phyloP scores from a whole-genome alignment of 1,140 invertebrate species.

The Drosophila subpulchrella region DNA sequence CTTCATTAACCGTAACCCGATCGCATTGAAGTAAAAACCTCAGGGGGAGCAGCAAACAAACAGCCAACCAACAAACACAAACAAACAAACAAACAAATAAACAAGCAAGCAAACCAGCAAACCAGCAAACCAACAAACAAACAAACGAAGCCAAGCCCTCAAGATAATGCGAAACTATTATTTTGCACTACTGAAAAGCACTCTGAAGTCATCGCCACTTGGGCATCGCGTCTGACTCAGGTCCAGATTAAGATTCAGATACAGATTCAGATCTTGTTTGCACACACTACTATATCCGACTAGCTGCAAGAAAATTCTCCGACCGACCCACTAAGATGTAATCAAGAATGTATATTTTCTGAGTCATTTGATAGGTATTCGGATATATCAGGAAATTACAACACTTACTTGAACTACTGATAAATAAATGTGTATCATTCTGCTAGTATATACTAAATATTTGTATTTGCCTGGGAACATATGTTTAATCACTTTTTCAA shows the following conservation, averaged over 20 bases:
- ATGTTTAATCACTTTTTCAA: too few species aligned
- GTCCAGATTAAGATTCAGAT: slow-evolving; percentile 7
- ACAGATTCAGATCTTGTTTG: background rate
- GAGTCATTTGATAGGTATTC: background rate
- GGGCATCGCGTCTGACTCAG: slow-evolving; percentile 5
- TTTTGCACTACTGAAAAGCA: slow-evolving; percentile 11
- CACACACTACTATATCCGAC: background rate
- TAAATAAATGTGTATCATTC: too few species aligned
- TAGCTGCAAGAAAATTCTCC: background rate
- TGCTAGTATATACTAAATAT: too few species aligned
- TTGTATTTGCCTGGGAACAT: too few species aligned
- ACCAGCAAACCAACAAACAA: slow-evolving; percentile 30
- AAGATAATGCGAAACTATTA: slow-evolving; percentile 30
- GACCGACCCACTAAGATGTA: background rate
- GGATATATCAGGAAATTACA: background rate
- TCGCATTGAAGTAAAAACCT: slow-evolving; percentile 36
- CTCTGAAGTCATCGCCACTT: slow-evolving; percentile 10
- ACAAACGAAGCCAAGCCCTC: slow-evolving; percentile 28
- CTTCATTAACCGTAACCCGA: slow-evolving; percentile 66
- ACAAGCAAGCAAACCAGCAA: slow-evolving; percentile 17
- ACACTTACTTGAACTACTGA: background rate
- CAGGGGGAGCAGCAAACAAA: slow-evolving; percentile 17
- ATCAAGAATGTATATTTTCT: background rate
- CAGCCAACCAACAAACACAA: background rate
- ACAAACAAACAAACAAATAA: slow-evolving; percentile 2